Conservation (phyloP, 1,140 invertebrate species). For the Zaprionus davidi region DNA sequence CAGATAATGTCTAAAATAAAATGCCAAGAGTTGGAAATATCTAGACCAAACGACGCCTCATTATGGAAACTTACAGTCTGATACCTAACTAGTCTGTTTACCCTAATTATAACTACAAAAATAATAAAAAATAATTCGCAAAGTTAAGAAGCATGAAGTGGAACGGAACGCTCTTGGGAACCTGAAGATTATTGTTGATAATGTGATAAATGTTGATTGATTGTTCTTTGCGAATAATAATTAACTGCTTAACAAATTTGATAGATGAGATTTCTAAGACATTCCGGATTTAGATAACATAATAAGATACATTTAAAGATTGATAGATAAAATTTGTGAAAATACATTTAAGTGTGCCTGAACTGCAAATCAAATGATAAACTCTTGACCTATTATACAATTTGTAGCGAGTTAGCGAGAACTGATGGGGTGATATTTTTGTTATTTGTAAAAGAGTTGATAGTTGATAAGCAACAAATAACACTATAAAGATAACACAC, state of each 20-base stretch:
- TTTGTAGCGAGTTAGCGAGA: background rate
- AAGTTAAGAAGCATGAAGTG: background rate
- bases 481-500: background rate
- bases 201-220: background rate
- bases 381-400: background rate
- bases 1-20: background rate
- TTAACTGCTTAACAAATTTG: background rate
- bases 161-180: constrained; percentile 2
- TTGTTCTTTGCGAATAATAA: constrained; percentile 2
- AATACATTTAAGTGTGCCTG: background rate
- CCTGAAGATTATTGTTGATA: background rate
- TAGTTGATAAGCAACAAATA: background rate
- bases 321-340: background rate
- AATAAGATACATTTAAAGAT: background rate
- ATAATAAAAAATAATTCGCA: background rate
- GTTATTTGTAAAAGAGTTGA: background rate
- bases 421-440: background rate
- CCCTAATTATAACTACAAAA: background rate
- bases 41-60: background rate
- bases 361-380: background rate
- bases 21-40: background rate
- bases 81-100: background rate
- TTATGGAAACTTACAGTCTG: background rate
- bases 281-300: background rate
- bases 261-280: background rate